Conservation (phyloP, 2,888 invertebrate species). For the Caenorhabditis auriculariae region DNA sequence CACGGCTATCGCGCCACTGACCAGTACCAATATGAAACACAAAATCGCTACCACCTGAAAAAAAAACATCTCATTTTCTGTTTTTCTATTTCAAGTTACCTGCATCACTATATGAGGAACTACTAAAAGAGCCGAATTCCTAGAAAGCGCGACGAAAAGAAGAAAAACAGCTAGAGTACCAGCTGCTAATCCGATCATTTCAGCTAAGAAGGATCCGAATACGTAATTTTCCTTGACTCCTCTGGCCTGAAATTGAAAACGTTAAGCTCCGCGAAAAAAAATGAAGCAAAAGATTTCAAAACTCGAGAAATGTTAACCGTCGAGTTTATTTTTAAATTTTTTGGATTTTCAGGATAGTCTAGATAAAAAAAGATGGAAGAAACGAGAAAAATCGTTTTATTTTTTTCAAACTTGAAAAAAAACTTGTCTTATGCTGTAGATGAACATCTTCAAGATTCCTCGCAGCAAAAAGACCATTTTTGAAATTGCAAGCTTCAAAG, state of each 20-base stretch:
- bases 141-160: constrained; percentile 51
- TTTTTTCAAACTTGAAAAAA: too few relatives aligned
- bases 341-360: too few relatives aligned
- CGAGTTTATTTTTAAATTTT: too few relatives aligned
- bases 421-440: too few relatives aligned
- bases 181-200: constrained; percentile 43
- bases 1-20: constrained; percentile 54
- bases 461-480: too few relatives aligned
- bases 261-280: not conserved
- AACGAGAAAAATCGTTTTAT: too few relatives aligned
- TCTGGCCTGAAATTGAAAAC: constrained; percentile 29
- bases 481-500: too few relatives aligned
- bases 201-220: constrained; percentile 42
- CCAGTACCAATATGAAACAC: constrained; percentile 49
- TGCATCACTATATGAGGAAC: constrained; percentile 61
- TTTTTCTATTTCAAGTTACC: constrained; percentile 28
- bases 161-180: constrained; percentile 48
- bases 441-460: too few relatives aligned
- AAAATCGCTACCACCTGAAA: constrained; percentile 51
- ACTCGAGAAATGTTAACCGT: too few relatives aligned
- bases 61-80: not conserved
- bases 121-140: constrained; percentile 53
- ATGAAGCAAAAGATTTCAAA: not conserved
- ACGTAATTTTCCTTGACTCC: constrained; percentile 48
- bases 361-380: too few relatives aligned